Evolutionary conservation across 1,140 invertebrate genomes (phyloP), one percentile per base, ranked within the genome.

Genomic region (Ceratina australensis): DNA sequence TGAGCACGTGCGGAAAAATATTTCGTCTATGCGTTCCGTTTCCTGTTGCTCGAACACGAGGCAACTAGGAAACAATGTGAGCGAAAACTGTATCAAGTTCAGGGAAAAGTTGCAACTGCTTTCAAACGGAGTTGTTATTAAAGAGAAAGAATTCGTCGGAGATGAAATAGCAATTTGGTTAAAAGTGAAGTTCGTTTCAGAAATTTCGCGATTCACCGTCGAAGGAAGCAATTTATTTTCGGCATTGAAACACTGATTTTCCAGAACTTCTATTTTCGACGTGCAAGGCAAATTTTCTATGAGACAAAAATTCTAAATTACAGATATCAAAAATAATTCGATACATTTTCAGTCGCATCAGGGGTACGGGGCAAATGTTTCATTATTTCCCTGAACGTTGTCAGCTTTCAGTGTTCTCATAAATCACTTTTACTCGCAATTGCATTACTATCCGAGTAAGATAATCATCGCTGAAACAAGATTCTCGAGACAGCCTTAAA

Each of bases 1-100:
- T 5, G 16, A 18, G n/a, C 52, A 24, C 22, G 47, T 15, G 63
- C 20, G 33, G 72, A 74, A 74, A 74, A 74, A 67, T 67, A 63
- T 67, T 49, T 74, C 72, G 63, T 49, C 20, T 49, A 28, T 74
- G 15, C 59, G 10, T 15, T 12, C n/a, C 42, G 59, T 60, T 52
- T 61, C 57, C 20, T 47, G 47, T 2, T 52, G 24, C 26, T 61
- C 24, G 57, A 61, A 72, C 59, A 28, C 69, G 47, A 33, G 16
- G 26, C 16, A 15, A 60, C 24, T 13, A 24, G 22, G 18, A 22
- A 16, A 1, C 50, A 24, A n/a, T 22, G 20, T 3, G 5, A 22
- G 64, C 26, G 18, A 50, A 56, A 74, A 66, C 65, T 74, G 72
- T 15, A n/a, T 7, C 12, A 26, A 74, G 42, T 66, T 42, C 28